Evolutionary conservation across 2,113 vertebrate genomes (phyloP), one percentile per base, ranked within the genome.

Genomic region (Otus sunia): DNA sequence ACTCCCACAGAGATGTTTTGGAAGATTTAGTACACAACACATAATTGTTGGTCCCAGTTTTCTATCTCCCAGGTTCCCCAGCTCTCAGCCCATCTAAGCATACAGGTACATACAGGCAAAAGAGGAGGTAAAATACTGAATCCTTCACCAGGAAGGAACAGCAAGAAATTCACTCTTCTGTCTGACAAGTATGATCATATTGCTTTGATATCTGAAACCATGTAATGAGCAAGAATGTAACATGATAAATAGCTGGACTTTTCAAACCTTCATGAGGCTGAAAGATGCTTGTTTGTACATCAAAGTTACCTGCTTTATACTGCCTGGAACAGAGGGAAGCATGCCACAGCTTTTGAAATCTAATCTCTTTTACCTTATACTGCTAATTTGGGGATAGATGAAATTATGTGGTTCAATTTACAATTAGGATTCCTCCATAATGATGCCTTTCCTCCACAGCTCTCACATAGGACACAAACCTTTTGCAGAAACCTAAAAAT

Each of bases 401-500:
- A 89, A 94, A 91, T 86, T 45, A 86, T 63, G 60, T 85, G 73
- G 59, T 89, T 96, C 92, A 77, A n/a, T 81, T 96, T 94, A 95
- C 75, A 90, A 45, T 68, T 93, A 88, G n/a, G 64, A 96, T 94
- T 90, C 75, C 83, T 94, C 62, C 27, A 74, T 81, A 96, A 92
- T 67, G 59, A 94, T 94, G 78, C 10, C 73, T 88, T 96, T 90
- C 16, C 50, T 83, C 78, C 63, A 39, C 19, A 78, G 86, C 14
- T 87, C 52, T 94, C 78, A 86, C n/a, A 59, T 1, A 59, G 26
- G 45, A 32, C 34, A 82, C 43, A 92, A 26, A 89, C 41, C 17
- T 93, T 91, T 91, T 86, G 81, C 63, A 92, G 72, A 96, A 86
- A 90, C 23, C 79, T 96, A 96, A 96, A 96, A 96, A 94, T 96